Conservation (phyloP, 2,888 invertebrate genomes). For the Hyppa rectilinea region DNA sequence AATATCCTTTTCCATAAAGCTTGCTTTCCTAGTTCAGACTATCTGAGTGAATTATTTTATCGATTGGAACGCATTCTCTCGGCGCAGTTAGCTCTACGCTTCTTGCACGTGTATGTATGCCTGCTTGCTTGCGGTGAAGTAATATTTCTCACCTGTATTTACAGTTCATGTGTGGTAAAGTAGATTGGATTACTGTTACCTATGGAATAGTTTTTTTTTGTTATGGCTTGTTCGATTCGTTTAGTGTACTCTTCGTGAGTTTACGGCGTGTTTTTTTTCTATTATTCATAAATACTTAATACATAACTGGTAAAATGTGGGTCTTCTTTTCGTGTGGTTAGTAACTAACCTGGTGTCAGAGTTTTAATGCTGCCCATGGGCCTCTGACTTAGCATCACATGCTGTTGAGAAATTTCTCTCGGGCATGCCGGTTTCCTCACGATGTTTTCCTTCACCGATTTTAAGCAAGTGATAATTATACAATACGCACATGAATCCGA, state of each 20-base stretch:
- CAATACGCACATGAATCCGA: too few relatives aligned
- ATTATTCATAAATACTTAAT: too few relatives aligned
- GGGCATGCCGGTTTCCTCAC: too few relatives aligned
- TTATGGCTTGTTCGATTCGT: constrained; percentile 18
- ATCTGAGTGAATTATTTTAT: neutral
- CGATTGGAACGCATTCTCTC: constrained; percentile 17
- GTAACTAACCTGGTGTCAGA: too few relatives aligned
- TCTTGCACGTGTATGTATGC: constrained; percentile 31
- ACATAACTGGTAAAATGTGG: too few relatives aligned
- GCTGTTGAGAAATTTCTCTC: too few relatives aligned
- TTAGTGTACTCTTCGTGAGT: constrained; percentile 4
- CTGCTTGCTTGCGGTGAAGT: constrained; percentile 25
- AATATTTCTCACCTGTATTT: constrained; percentile 9
- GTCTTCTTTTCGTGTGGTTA: too few relatives aligned
- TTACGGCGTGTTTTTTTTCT: too few relatives aligned
- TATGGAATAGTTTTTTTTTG: constrained; percentile 32
- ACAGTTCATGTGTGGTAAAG: constrained; percentile 10
- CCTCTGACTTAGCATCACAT: too few relatives aligned
- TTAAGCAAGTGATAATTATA: too few relatives aligned
- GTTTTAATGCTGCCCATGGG: too few relatives aligned
- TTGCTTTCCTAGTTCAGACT: neutral
- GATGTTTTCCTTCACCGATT: too few relatives aligned
- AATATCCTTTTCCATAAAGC: neutral
- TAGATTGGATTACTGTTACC: constrained; percentile 26
- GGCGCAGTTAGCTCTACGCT: constrained; percentile 19